Conservation (phyloP, 30 jellyfish, hydroid and myxozoan species). For the Pelagia noctiluca region DNA sequence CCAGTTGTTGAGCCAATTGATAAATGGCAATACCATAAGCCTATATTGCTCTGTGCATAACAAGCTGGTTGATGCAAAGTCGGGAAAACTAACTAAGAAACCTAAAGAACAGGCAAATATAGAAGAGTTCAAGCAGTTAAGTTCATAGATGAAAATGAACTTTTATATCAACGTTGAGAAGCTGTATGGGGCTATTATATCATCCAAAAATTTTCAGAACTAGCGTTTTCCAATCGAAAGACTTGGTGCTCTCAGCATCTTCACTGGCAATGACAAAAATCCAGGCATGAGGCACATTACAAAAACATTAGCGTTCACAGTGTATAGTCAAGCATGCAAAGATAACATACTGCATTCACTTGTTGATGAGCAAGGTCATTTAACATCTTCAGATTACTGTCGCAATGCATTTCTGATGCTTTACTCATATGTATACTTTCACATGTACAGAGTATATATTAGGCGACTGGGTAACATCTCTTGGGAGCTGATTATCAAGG, state of each 20-base stretch:
- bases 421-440: conserved; percentile 19
- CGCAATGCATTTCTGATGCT: conserved; percentile 1
- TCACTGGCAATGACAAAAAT: conserved; percentile 46
- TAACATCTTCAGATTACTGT: neutral
- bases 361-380: conserved; percentile 24
- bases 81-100: neutral
- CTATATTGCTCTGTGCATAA: too few species aligned
- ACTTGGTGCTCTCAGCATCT: conserved; percentile 37
- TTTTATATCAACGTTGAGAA: neutral
- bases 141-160: too few species aligned
- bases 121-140: too few species aligned
- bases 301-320: conserved; percentile 7
- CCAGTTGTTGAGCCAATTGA: conserved; percentile 2
- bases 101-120: neutral
- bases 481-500: conserved; percentile 20
- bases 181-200: neutral
- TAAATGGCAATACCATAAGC: conserved; percentile 2
- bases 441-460: conserved; percentile 23
- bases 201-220: neutral
- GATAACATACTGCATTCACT: conserved; percentile 4
- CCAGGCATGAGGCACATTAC: conserved; percentile 24
- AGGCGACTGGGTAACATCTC: conserved; percentile 36
- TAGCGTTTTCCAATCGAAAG: neutral
- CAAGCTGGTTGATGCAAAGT: conserved; percentile 2
- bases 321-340: conserved; percentile 29